A percentile compares a stretch with the other conserved stretches of the same genome.
Evolutionary conservation across 2,888 invertebrate genomes (phyloP).

Genomic region (Biston stratarius): DNA sequence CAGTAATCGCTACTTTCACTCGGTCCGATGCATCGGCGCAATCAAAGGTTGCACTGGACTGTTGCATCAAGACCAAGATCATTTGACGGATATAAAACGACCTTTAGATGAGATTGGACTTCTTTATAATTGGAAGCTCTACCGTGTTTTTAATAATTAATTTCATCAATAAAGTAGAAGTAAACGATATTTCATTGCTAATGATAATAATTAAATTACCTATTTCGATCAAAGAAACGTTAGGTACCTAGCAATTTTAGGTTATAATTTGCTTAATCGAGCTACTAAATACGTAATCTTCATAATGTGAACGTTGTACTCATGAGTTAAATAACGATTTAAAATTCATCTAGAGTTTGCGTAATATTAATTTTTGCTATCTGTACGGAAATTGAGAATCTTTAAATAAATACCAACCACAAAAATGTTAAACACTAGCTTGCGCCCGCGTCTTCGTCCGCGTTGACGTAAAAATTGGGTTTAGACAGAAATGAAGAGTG

Average conservation of each 20-base stretch:
- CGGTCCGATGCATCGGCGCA: slow-evolving; percentile 61
- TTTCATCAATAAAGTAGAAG: slow-evolving; percentile 18
- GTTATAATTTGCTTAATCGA: not conserved
- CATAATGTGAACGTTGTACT: too few species aligned
- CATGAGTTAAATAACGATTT: too few species aligned
- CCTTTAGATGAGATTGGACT: slow-evolving; percentile 32
- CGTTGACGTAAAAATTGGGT: too few species aligned
- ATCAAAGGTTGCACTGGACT: slow-evolving; percentile 54
- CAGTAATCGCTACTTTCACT: slow-evolving; percentile 81
- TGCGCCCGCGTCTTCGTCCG: too few species aligned
- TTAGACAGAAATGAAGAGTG: too few species aligned
- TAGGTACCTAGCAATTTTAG: not conserved
- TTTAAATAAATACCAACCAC: too few species aligned
- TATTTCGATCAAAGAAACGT: too few species aligned
- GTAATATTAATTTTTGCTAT: too few species aligned
- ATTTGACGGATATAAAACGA: slow-evolving; percentile 31
- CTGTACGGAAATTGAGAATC: too few species aligned
- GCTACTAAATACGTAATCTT: too few species aligned
- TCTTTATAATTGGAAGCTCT: slow-evolving; percentile 23
- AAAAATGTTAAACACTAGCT: too few species aligned
- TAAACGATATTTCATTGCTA: slow-evolving; percentile 2
- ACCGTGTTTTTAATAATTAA: slow-evolving; percentile 14
- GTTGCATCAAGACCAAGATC: slow-evolving; percentile 27
- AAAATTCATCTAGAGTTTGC: too few species aligned
- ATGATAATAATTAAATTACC: not conserved